Evolutionary conservation across 2,797 vertebrate species (phyloP).

Genomic region (Xenopus petersii): DNA sequence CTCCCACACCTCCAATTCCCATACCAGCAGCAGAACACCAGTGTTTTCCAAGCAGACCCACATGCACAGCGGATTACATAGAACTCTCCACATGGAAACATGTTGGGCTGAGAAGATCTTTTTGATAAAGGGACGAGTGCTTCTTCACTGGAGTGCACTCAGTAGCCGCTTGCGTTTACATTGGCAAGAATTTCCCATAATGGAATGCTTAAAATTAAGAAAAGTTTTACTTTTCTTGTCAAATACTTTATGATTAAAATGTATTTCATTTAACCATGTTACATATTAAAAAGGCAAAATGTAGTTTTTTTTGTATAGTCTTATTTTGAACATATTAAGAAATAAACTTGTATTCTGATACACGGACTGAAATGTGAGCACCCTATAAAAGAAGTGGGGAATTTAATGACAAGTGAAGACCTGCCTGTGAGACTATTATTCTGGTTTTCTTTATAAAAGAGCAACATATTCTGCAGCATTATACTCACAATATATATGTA

Average conservation of each 20-base stretch:
- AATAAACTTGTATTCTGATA: background rate
- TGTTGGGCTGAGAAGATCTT: background rate
- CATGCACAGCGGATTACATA: constrained; percentile 3
- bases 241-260: constrained; percentile 12
- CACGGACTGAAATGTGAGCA: background rate
- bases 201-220: background rate
- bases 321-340: background rate
- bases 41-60: background rate
- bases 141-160: background rate
- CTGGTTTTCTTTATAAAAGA: no score
- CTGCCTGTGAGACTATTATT: no score
- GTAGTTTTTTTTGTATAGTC: background rate
- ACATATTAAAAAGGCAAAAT: constrained; percentile 18
- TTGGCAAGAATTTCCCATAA: background rate
- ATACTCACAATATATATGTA: no score
- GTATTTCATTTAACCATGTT: constrained; percentile 32
- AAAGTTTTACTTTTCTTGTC: background rate
- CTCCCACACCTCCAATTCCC: background rate
- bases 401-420: no score
- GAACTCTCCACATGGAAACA: constrained; percentile 8
- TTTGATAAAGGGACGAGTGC: background rate
- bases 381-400: no score
- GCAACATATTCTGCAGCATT: no score
- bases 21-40: background rate
- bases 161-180: background rate